These are phyloP conservation scores for Chrysemys picta DNA, from an alignment of 2,113 vertebrate species.

Conservation along the genomic window DNA sequence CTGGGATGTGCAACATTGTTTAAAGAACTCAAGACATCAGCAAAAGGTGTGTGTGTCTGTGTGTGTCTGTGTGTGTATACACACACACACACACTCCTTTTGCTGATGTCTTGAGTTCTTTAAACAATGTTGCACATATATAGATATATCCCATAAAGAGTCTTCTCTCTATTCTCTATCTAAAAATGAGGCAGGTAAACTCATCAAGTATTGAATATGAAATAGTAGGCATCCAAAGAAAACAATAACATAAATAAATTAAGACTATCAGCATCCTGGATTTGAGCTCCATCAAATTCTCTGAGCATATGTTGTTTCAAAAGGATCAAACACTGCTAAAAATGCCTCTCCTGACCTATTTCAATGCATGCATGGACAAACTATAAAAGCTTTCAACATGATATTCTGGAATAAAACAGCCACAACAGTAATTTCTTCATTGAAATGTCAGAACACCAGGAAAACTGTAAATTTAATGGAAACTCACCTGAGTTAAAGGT, in stretches of 20 bases:
- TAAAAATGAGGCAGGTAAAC: neutral
- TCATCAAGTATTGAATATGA: neutral
- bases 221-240: neutral
- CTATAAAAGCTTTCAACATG: neutral
- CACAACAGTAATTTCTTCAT: neutral
- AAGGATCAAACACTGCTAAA: neutral
- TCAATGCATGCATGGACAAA: neutral
- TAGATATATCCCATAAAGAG: neutral
- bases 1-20: no score
- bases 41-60: no score
- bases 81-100: no score
- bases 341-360: neutral
- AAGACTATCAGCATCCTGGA: neutral
- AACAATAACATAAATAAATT: no score
- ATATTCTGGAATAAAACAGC: neutral
- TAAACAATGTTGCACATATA: no score
- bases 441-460: neutral
- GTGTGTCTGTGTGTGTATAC: rapidly evolving
- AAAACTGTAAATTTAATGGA: neutral
- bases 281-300: neutral
- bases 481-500: conserved; percentile 92
- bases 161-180: neutral
- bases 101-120: no score
- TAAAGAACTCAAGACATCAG: no score
- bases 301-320: neutral